Conservation (phyloP, 2,888 invertebrate genomes). For the Osmoderma eremita region DNA sequence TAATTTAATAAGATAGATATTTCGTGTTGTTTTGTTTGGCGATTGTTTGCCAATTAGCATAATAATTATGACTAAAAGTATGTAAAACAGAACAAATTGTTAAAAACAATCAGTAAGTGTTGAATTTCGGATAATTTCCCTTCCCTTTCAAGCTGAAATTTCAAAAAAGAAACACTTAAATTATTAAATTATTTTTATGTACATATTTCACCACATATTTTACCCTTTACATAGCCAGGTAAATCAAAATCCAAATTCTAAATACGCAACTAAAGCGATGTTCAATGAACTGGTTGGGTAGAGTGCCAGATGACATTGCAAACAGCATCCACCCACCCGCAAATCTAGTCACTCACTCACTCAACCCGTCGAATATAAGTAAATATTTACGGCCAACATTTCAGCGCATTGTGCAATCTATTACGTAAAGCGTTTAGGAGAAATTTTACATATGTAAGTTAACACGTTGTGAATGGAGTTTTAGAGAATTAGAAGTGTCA, state of each 20-base stretch:
- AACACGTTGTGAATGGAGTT: background rate
- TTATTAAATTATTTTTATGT: too few relatives aligned
- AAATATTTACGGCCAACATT: slow-evolving; percentile 25
- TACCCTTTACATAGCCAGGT: slow-evolving; percentile 15
- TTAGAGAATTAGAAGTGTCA: background rate
- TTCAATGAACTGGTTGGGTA: slow-evolving; percentile 30
- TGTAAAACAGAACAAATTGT: too few relatives aligned
- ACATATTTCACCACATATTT: slow-evolving; percentile 4
- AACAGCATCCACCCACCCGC: slow-evolving; percentile 21
- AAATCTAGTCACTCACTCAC: slow-evolving; percentile 21
- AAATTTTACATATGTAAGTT: background rate
- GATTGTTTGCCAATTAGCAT: too few relatives aligned
- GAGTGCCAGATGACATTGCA: slow-evolving; percentile 35
- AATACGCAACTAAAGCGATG: slow-evolving; percentile 10
- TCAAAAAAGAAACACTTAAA: too few relatives aligned
- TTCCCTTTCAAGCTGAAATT: too few relatives aligned
- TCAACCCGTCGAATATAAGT: slow-evolving; percentile 6
- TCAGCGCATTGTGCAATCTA: slow-evolving; percentile 12
- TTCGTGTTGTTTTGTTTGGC: too few relatives aligned
- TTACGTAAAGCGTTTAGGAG: slow-evolving; percentile 17
- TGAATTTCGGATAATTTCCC: too few relatives aligned
- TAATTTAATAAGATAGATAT: too few relatives aligned
- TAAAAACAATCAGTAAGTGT: too few relatives aligned
- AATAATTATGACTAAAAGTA: too few relatives aligned
- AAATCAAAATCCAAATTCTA: slow-evolving; percentile 25